phyloP scores from a whole-genome alignment of 1,140 invertebrate genomes.

The Octopus bimaculoides region DNA sequence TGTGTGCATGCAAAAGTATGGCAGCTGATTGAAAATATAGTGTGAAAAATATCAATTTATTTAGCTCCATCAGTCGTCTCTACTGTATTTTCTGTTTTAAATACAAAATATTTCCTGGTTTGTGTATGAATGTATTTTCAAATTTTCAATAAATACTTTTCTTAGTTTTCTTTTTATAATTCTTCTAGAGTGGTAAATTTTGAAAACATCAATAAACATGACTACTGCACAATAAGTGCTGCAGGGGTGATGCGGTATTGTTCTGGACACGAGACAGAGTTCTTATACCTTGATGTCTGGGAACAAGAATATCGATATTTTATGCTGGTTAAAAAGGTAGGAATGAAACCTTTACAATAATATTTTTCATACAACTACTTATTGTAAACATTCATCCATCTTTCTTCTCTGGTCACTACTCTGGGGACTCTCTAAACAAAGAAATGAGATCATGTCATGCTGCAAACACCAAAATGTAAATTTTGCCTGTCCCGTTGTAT shows the following conservation, averaged over 20 bases:
- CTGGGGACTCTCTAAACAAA: neutral
- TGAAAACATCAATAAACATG: slow-evolving; percentile 51
- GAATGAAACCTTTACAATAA: neutral
- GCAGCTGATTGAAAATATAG: too few relatives aligned
- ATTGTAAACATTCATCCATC: neutral
- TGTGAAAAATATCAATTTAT: too few relatives aligned
- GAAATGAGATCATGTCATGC: neutral
- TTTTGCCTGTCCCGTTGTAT: too few relatives aligned
- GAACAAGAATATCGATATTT: slow-evolving; percentile 54
- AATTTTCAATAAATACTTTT: neutral
- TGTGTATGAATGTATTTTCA: neutral
- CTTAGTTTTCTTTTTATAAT: neutral
- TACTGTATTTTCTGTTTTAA: too few relatives aligned
- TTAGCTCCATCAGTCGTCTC: too few relatives aligned
- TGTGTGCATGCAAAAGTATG: too few relatives aligned
- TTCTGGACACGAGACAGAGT: slow-evolving; percentile 54
- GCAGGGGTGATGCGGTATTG: slow-evolving; percentile 53
- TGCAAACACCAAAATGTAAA: neutral
- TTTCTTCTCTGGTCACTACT: neutral
- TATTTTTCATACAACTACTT: neutral
- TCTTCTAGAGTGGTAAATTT: slow-evolving; percentile 47
- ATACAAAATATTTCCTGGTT: neutral
- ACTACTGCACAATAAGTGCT: slow-evolving; percentile 54
- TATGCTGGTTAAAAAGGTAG: slow-evolving; percentile 51
- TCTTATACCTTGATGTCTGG: slow-evolving; percentile 51